Evolutionary conservation across 64 coral and sea anemone genomes (phyloP), one percentile per base, ranked within the genome.

Genomic region (Hydrozoanthus tunicans): DNA sequence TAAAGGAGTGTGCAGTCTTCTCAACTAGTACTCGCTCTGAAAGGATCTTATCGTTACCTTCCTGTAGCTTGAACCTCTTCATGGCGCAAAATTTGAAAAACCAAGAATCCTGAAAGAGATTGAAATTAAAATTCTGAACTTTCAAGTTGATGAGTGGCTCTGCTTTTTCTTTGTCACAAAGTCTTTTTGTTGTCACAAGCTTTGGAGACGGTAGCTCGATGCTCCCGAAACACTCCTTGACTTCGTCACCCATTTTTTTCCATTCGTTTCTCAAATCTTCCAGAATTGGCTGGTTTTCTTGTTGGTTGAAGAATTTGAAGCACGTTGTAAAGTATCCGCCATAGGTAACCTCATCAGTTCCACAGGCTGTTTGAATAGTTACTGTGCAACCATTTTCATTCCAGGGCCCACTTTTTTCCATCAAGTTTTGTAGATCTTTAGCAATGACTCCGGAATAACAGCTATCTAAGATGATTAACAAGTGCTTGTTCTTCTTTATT

Each of bases 331-430:
- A 95, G 53, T 83, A 92, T 1, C 94, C 90, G 62, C 85, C 90
- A 71, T 4, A 53, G 2, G 78, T 60, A 0, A 0, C 0, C 58
- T 91, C 90, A 27, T 83, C 53, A 4, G 14, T 23, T 4, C 77
- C 79, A 86, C 90, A 91, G 54, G 93, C 89, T 53, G 90, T 54
- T 86, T 94, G 89, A 20, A 93, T 67, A 26, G 92, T 93, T 9
- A 93, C 58, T 4, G 51, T 82, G 56, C 58, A 80, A 51, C 66
- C 92, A 66, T 77, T 7, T 53, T 73, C 24, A 60, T 67, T 56
- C 62, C 61, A 59, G 24, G 62, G 62, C 5, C 77, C 82, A 60
- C 32, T 70, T 64, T 24, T n/a, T 17, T 56, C 17, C 9, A 51
- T 75, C 14, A 81, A 17, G 0, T 64, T 51, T 56, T 90, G 4